A percentile compares a stretch with the other conserved stretches of the same genome.
These are phyloP conservation scores for Chaitophorus viminalis DNA, from an alignment of 2,888 invertebrate genomes.

Conservation along the genomic window DNA sequence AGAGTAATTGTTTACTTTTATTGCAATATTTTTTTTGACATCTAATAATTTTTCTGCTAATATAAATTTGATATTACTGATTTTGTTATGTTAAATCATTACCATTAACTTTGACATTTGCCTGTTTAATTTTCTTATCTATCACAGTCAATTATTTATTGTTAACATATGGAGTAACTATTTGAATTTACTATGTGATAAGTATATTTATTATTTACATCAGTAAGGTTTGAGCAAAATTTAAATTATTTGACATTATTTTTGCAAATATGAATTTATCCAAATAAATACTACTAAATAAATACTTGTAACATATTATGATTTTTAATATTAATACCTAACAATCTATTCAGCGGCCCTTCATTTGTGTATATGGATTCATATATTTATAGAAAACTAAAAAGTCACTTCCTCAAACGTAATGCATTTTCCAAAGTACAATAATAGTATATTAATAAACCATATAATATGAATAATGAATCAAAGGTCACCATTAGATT, in stretches of 20 bases:
- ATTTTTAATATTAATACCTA: neutral
- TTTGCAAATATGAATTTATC: conserved; percentile 33
- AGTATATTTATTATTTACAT: neutral
- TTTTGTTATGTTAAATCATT: neutral
- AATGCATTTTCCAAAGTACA: no score
- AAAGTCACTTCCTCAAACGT: neutral
- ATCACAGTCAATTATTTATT: conserved; percentile 38
- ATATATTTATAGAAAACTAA: neutral
- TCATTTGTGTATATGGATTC: neutral
- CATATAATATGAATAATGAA: no score
- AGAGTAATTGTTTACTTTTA: conserved; percentile 5
- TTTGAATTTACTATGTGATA: conserved; percentile 38
- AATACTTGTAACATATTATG: neutral
- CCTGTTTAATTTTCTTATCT: neutral
- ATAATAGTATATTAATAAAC: no score
- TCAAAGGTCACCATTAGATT: no score
- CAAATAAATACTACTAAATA: conserved; percentile 5
- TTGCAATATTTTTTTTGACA: conserved; percentile 8
- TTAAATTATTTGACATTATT: conserved; percentile 1
- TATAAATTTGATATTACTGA: neutral
- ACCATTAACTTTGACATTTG: neutral
- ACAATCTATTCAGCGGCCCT: neutral
- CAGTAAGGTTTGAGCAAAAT: neutral
- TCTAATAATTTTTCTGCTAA: conserved; percentile 6
- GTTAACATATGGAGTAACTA: conserved; percentile 22